Conservation (phyloP, 2,888 invertebrate genomes). For the Villa cingulata region DNA sequence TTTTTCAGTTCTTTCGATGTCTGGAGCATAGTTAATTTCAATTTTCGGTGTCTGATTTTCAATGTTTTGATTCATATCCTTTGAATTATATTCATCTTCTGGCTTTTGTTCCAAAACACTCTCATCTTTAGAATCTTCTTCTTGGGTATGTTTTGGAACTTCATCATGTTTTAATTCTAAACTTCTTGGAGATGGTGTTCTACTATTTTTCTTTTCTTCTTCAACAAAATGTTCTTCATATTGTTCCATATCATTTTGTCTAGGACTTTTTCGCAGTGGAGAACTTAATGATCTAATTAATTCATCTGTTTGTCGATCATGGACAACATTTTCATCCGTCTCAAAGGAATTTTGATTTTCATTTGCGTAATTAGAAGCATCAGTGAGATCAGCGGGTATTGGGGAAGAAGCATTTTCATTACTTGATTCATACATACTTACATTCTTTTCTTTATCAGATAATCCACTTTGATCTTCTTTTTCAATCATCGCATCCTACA, state of each 20-base stretch:
- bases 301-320: not conserved
- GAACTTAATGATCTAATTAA: slow-evolving; percentile 15
- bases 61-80: no score
- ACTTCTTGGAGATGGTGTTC: not conserved
- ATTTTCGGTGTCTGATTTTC: slow-evolving; percentile 13
- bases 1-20: slow-evolving; percentile 4
- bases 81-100: no score
- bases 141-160: not conserved
- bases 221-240: slow-evolving; percentile 27
- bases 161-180: not conserved
- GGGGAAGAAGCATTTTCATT: not conserved
- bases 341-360: slow-evolving; percentile 13
- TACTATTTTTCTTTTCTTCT: not conserved
- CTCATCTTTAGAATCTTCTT: no score
- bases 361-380: not conserved
- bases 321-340: slow-evolving; percentile 18
- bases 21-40: slow-evolving; percentile 20
- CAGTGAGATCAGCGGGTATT: not conserved
- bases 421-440: slow-evolving; percentile 14
- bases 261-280: slow-evolving; percentile 30
- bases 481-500: not conserved
- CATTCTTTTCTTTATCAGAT: slow-evolving; percentile 5
- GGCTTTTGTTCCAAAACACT: no score
- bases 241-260: slow-evolving; percentile 27
- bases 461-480: not conserved